Percentiles rank a stretch among this genome's conserved stretches.
Conservation (phyloP, 1,140 invertebrate genomes). For the Hycleus cichorii region DNA sequence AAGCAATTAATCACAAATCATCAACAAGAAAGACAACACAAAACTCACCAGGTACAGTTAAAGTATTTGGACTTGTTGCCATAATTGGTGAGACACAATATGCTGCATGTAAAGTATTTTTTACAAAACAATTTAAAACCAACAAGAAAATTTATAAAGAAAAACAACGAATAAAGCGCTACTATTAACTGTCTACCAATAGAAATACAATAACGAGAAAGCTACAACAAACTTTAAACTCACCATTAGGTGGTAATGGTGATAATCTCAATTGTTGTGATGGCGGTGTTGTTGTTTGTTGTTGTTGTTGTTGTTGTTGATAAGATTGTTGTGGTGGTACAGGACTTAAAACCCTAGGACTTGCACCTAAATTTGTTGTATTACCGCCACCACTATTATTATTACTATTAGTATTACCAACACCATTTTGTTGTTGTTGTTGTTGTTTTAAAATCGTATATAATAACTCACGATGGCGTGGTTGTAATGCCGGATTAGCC, state of each 20-base stretch:
- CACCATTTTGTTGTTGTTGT: slow-evolving; percentile 36
- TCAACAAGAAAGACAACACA: background rate
- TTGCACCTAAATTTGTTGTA: slow-evolving; percentile 30
- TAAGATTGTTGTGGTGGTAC: slow-evolving; percentile 37
- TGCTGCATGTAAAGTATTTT: slow-evolving; percentile 49
- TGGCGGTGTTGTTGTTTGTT: slow-evolving; percentile 30
- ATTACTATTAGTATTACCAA: slow-evolving; percentile 38
- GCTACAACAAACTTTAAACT: slow-evolving; percentile 19
- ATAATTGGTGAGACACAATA: slow-evolving; percentile 61
- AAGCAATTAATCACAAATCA: background rate
- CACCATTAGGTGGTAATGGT: slow-evolving; percentile 49
- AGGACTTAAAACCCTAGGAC: slow-evolving; percentile 47
- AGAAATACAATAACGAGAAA: background rate
- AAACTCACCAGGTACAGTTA: slow-evolving; percentile 47
- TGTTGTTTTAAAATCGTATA: slow-evolving; percentile 55
- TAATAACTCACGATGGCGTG: slow-evolving; percentile 63
- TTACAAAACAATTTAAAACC: background rate
- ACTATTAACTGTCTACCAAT: background rate
- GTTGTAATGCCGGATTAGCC: slow-evolving; percentile 61
- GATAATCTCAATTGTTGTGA: slow-evolving; percentile 48
- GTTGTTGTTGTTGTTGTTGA: slow-evolving; percentile 32
- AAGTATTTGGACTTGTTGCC: slow-evolving; percentile 54
- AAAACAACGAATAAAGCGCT: background rate
- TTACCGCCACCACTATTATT: slow-evolving; percentile 32
- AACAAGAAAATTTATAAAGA: background rate